Evolutionary conservation across 2,797 vertebrate genomes (phyloP), one percentile per base, ranked within the genome.

Genomic region (Lacerta bilineata): DNA sequence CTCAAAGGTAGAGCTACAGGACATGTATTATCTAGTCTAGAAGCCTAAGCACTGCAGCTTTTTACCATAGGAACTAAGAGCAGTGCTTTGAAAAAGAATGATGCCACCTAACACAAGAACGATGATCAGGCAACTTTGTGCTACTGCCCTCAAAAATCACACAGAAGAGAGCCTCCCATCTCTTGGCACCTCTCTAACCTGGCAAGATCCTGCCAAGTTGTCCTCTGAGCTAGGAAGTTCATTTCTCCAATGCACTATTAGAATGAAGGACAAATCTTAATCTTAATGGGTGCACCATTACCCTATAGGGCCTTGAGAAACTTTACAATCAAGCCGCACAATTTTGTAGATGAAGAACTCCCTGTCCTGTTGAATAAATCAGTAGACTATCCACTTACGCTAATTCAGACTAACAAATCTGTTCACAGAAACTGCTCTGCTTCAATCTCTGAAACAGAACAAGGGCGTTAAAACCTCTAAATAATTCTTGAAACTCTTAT

Each of bases 401-500:
- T 64, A 72, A 88, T 59, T 68, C 77, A 69, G 41, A 18, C 79
- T 85, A 83, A 83, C 68, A 87, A 90, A 85, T 75, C 68, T 69
- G 74, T 90, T 90, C 29, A 74, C 59, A 74, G 68, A 87, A 92
- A 68, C 29, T 68, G 71, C 27, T 74, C 8, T 69, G 25, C 33
- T 68, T 78, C 92, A 76, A 83, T 50, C 64, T 43, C 43, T 66
- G 39, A 91, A 93, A 43, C 36, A 85, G 33, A 84, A 71, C 33
- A 90, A 79, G 80, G 86, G 39, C 36, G 8, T 36, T 80, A 87
- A 93, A 84, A 2, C 23, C 86, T 76, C 25, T 78, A 64, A 71
- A 66, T 87, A 85, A 80, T 74, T 93, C 83, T 29, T 77, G 17
- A 93, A 91, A 87, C 36, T 46, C 61, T 88, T 76, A 68, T 18